Evolutionary conservation across 1,140 invertebrate genomes (phyloP).

Genomic region (Heliothis subflexa): DNA sequence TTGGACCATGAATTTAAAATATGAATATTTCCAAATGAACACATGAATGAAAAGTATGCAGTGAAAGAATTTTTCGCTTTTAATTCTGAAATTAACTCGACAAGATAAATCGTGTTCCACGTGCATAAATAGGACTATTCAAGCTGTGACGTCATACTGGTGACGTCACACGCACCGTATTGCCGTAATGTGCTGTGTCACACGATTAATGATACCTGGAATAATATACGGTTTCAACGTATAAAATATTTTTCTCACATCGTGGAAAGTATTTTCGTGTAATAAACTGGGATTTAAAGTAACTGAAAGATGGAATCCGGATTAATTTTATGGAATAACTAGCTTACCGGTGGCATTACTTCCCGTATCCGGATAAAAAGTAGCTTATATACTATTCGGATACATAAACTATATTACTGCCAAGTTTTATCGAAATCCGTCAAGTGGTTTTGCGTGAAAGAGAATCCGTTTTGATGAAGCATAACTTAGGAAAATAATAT

Average conservation of each 20-base stretch:
- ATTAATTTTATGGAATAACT: no score
- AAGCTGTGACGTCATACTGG: conserved; percentile 32
- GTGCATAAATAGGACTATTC: conserved; percentile 32
- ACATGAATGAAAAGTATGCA: conserved; percentile 1
- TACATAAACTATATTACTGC: no score
- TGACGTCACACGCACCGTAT: conserved; percentile 16
- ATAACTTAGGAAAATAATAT: no score
- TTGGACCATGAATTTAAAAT: conserved; percentile 8
- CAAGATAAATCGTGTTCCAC: conserved; percentile 42
- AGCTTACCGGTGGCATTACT: no score
- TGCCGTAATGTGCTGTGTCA: conserved; percentile 46
- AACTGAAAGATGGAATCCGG: not conserved
- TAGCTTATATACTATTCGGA: no score
- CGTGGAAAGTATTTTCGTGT: not conserved
- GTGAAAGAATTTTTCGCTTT: conserved; percentile 26
- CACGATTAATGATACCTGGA: conserved; percentile 39
- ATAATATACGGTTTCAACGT: conserved; percentile 5
- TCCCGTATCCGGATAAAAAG: no score
- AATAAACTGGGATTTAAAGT: not conserved
- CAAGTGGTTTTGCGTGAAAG: no score
- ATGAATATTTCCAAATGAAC: conserved; percentile 15
- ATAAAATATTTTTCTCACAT: conserved; percentile 19
- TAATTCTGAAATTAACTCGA: conserved; percentile 38
- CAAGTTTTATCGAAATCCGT: no score
- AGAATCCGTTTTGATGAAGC: no score